These are phyloP conservation scores for Belgica antarctica DNA, from an alignment of 2,888 invertebrate species.

Conservation along the genomic window DNA sequence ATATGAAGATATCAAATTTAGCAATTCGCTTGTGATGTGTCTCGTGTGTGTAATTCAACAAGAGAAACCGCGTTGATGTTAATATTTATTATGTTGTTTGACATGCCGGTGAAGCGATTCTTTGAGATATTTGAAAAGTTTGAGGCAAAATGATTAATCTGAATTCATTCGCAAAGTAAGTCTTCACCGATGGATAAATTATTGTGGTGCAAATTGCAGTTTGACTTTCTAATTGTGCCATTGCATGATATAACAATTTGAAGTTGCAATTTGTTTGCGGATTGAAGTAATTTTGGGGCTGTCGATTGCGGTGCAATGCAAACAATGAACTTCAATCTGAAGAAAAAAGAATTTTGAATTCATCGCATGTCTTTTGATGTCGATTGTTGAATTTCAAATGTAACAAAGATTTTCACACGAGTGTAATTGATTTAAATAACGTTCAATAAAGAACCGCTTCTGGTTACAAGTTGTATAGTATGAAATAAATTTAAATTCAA, in stretches of 20 bases:
- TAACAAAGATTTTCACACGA: neutral
- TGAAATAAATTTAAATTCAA: conserved; percentile 23
- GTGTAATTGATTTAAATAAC: conserved; percentile 17
- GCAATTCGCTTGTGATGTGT: no score
- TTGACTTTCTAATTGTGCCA: conserved; percentile 33
- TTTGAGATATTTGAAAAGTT: no score
- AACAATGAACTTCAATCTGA: no score
- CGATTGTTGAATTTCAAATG: neutral
- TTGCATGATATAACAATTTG: conserved; percentile 13
- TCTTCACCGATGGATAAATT: neutral
- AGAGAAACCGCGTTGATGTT: neutral
- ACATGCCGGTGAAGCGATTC: neutral
- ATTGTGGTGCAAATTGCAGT: conserved; percentile 1
- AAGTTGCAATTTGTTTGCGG: neutral
- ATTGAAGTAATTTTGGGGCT: neutral
- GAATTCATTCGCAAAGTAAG: neutral
- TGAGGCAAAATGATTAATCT: neutral
- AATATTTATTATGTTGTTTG: neutral
- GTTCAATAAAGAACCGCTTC: neutral
- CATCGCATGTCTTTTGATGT: neutral
- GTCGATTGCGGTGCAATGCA: neutral
- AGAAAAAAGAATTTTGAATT: neutral
- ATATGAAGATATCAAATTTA: no score
- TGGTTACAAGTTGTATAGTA: neutral
- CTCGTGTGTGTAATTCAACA: neutral